Base-by-base conservation (phyloP, 2,888 invertebrate genomes). In the Oscheius onirici region DNA sequence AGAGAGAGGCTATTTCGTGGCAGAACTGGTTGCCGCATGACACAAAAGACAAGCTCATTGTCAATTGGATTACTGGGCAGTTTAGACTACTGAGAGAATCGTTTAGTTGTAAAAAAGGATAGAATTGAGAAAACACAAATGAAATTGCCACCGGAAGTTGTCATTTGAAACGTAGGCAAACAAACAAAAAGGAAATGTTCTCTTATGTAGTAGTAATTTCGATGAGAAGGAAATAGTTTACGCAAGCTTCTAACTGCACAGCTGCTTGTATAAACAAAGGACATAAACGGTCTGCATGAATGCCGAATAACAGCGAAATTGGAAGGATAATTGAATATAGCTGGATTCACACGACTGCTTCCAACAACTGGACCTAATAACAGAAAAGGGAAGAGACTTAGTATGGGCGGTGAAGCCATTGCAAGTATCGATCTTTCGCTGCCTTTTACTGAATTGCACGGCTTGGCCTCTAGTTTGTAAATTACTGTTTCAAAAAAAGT, bases 1-100 rank as follows among this genome's bases (percentile, higher is more conserved):
- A 41, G 41, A 34, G 34, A 34, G 34, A 34, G 34, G 34, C 34
- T 34, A 34, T 34, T 34, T 34, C 34, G 34, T 34, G 34, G 34
- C 34, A 13, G 22, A 58, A 58, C 58, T 58, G 61, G 61, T 46
- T 61, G 61, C 61, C 61, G 44, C 0, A 24, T 49, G 63, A 26
- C 49, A 49, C 63, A 63, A 28, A 49, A 46, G 46, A 34, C 34
- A 61, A 46, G 24, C 61, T 26, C 61, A n/a, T 61, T 61, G 44
- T 61, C 61, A 46, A 46, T 46, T 61, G 61, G 61, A 61, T 58
- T 22, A 58, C n/a, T 41, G 1, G 20, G 55, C 10, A 26, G n/a
- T 46, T 15, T 46, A 46, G n/a, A 8, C 20, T 3, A 46, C 13
- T 17, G 13, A 46, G 13, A 3, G 46, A 5, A 46, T 46, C 46